Conservation (phyloP, 2,797 vertebrate genomes). For the Orestias chungarensis region DNA sequence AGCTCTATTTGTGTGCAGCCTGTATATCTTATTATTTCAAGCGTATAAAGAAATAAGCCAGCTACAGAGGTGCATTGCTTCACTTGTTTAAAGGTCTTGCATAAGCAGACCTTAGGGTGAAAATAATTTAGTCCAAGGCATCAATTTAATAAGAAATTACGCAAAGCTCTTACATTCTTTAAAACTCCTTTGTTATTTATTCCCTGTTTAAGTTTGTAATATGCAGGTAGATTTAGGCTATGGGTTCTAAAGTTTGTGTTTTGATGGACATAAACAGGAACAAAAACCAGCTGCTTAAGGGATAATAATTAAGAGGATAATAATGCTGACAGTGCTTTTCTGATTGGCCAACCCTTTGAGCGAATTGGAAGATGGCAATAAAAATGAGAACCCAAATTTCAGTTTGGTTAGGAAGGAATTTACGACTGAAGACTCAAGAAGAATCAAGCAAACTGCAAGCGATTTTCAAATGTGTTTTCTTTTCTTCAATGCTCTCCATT, state of each 20-base stretch:
- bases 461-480: constrained; percentile 24
- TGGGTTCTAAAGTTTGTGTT: constrained; percentile 41
- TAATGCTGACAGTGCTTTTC: constrained; percentile 17
- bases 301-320: constrained; percentile 25
- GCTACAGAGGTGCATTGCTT: constrained; percentile 22
- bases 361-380: constrained; percentile 34
- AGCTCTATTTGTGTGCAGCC: constrained; percentile 5
- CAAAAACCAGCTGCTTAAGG: constrained; percentile 50
- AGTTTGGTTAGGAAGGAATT: neutral
- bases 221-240: constrained; percentile 35
- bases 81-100: constrained; percentile 18
- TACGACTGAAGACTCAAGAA: neutral
- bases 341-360: constrained; percentile 41
- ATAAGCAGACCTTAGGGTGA: constrained; percentile 40
- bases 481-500: constrained; percentile 59
- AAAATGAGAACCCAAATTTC: constrained; percentile 9
- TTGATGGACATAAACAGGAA: constrained; percentile 41
- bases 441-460: neutral
- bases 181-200: constrained; percentile 52
- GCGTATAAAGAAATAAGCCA: constrained; percentile 11
- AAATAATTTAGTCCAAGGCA: constrained; percentile 56
- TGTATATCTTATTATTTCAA: neutral
- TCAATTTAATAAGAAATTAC: constrained; percentile 67
- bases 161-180: constrained; percentile 40
- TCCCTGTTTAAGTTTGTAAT: constrained; percentile 48